Evolutionary conservation across 2,888 invertebrate genomes (phyloP).

Genomic region (Dicyrtomina minuta): DNA sequence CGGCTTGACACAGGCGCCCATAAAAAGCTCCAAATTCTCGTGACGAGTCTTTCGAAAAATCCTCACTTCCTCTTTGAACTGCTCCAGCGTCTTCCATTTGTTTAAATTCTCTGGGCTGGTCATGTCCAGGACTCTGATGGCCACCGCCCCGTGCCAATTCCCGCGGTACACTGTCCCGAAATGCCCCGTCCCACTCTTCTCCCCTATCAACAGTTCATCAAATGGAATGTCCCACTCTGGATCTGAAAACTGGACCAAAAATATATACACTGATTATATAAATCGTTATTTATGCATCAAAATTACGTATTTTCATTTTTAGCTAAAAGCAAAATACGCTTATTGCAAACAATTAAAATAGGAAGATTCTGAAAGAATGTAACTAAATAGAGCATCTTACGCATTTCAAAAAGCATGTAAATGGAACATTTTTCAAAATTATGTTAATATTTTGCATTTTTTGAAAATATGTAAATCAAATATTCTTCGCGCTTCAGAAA

Average conservation of each 20-base stretch:
- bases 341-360: neutral
- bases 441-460: too few relatives aligned
- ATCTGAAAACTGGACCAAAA: conserved; percentile 71
- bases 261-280: too few relatives aligned
- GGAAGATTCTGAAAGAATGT: neutral
- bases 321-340: conserved; percentile 54
- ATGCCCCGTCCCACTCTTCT: conserved; percentile 84
- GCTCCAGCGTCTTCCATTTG: conserved; percentile 81
- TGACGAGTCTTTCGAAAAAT: conserved; percentile 97
- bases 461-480: too few relatives aligned
- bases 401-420: too few relatives aligned
- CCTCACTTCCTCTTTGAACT: conserved; percentile 92
- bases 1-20: conserved; percentile 99
- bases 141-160: conserved; percentile 97
- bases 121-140: conserved; percentile 92
- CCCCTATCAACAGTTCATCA: conserved; percentile 83
- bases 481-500: too few relatives aligned
- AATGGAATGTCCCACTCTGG: conserved; percentile 99
- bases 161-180: conserved; percentile 94
- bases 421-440: too few relatives aligned
- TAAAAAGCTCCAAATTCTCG: conserved; percentile 96
- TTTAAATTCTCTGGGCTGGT: conserved; percentile 73
- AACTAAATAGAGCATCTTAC: too few relatives aligned
- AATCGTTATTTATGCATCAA: too few relatives aligned
- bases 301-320: too few relatives aligned